Evolutionary conservation across 2,113 vertebrate species (phyloP).

Genomic region (Bubo bubo): DNA sequence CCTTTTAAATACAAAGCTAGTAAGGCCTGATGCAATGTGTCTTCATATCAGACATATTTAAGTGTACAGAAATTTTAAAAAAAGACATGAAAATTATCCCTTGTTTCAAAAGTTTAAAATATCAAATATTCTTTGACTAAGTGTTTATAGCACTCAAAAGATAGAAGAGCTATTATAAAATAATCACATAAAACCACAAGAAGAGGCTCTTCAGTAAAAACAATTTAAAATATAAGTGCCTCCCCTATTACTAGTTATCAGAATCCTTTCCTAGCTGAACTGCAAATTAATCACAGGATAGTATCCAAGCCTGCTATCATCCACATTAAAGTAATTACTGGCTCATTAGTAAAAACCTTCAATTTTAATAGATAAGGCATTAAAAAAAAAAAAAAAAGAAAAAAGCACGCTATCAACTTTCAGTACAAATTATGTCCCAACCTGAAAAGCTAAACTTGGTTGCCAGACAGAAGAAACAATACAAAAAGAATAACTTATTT

Average conservation of each 20-base stretch:
- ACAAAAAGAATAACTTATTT: background rate
- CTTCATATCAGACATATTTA: background rate
- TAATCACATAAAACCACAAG: background rate
- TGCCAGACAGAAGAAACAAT: background rate
- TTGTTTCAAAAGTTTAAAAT: background rate
- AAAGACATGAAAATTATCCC: background rate
- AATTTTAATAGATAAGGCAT: background rate
- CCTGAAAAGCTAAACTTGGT: background rate
- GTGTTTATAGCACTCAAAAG: background rate
- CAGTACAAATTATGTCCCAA: background rate
- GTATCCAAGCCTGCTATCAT: background rate
- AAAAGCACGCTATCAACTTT: background rate
- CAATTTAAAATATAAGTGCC: background rate
- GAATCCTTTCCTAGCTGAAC: background rate
- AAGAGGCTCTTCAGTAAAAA: background rate
- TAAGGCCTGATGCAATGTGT: background rate
- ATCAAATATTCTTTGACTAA: background rate
- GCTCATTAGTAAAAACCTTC: background rate
- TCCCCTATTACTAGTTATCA: background rate
- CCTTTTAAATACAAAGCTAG: background rate
- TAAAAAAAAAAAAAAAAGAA: background rate
- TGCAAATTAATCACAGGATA: background rate
- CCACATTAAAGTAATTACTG: background rate
- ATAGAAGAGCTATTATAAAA: background rate
- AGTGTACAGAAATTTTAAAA: background rate